A percentile compares a stretch with the other conserved stretches of the same genome.
Conservation (phyloP, 2,888 invertebrate genomes). For the Coleophora flavipennella region DNA sequence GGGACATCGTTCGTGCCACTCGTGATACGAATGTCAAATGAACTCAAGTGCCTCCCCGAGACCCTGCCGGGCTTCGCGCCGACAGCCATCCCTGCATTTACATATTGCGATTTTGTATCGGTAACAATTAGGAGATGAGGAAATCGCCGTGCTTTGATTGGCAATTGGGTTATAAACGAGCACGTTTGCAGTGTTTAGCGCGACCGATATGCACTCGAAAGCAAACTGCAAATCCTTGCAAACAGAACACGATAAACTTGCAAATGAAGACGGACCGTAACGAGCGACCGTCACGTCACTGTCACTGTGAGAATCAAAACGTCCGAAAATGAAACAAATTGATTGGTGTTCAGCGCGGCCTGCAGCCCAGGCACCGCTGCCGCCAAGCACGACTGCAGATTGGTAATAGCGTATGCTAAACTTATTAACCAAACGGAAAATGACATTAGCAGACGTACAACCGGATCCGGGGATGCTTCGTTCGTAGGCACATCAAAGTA, state of each 20-base stretch:
- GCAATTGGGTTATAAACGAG: slow-evolving; percentile 15
- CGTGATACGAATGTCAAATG: slow-evolving; percentile 65
- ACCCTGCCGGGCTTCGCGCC: slow-evolving; percentile 32
- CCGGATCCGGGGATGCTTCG: slow-evolving; percentile 50
- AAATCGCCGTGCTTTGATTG: slow-evolving; percentile 30
- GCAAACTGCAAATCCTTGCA: slow-evolving; percentile 27
- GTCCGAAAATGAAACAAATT: slow-evolving; percentile 65
- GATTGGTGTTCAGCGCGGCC: slow-evolving; percentile 57
- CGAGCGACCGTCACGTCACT: slow-evolving; percentile 38
- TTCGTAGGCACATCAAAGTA: slow-evolving; percentile 53
- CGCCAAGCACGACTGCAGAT: slow-evolving; percentile 57
- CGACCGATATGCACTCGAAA: neutral
- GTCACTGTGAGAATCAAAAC: slow-evolving; percentile 59
- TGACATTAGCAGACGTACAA: slow-evolving; percentile 62
- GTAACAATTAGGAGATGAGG: slow-evolving; percentile 50
- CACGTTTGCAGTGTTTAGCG: neutral
- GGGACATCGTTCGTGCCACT: slow-evolving; percentile 62
- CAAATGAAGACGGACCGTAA: slow-evolving; percentile 54
- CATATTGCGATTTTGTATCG: slow-evolving; percentile 64
- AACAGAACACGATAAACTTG: slow-evolving; percentile 48
- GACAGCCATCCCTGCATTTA: slow-evolving; percentile 51
- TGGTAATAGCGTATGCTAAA: slow-evolving; percentile 71
- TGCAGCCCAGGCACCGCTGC: slow-evolving; percentile 21
- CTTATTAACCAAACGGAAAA: slow-evolving; percentile 71
- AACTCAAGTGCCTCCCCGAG: slow-evolving; percentile 38